Percentiles rank a stretch among this genome's conserved stretches.
These are phyloP conservation scores for Hylaeus volcanicus DNA, from an alignment of 1,140 invertebrate genomes.

Conservation along the genomic window DNA sequence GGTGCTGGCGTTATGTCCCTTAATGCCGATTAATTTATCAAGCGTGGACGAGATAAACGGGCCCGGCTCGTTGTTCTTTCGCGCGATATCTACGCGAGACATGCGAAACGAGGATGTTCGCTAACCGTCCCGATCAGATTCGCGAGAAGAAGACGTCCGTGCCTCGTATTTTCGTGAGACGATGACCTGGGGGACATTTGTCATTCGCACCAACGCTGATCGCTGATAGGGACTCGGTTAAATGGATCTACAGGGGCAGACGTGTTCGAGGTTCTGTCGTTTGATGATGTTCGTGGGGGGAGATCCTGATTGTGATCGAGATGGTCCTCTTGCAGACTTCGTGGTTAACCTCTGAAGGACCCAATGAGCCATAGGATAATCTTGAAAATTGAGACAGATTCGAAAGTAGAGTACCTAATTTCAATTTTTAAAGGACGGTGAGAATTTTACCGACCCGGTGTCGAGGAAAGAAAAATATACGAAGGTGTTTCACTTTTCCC, in stretches of 20 bases:
- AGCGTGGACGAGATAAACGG: conserved; percentile 41
- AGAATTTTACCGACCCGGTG: too few species aligned
- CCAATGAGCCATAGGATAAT: too few species aligned
- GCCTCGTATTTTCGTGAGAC: conserved; percentile 49
- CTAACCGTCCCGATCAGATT: conserved; percentile 6
- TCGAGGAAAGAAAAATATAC: too few species aligned
- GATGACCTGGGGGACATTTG: conserved; percentile 51
- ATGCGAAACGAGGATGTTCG: conserved; percentile 24
- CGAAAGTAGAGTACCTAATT: too few species aligned
- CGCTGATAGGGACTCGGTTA: conserved; percentile 43
- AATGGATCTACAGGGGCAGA: conserved; percentile 23
- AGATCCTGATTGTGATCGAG: conserved; percentile 28
- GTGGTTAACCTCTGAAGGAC: background rate
- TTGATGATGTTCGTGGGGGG: background rate
- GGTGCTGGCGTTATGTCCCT: conserved; percentile 53
- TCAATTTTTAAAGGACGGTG: too few species aligned
- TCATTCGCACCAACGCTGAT: conserved; percentile 59
- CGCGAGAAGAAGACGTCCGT: conserved; percentile 49
- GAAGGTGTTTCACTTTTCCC: background rate
- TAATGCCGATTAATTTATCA: conserved; percentile 68
- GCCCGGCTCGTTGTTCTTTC: conserved; percentile 26
- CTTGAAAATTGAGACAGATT: too few species aligned
- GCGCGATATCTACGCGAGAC: conserved; percentile 24
- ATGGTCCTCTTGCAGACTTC: background rate
- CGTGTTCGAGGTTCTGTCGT: conserved; percentile 21